Percentiles rank a stretch among this genome's conserved stretches.
These are phyloP conservation scores for Anastatus disparis DNA, from an alignment of 1,140 invertebrate species.

Conservation along the genomic window DNA sequence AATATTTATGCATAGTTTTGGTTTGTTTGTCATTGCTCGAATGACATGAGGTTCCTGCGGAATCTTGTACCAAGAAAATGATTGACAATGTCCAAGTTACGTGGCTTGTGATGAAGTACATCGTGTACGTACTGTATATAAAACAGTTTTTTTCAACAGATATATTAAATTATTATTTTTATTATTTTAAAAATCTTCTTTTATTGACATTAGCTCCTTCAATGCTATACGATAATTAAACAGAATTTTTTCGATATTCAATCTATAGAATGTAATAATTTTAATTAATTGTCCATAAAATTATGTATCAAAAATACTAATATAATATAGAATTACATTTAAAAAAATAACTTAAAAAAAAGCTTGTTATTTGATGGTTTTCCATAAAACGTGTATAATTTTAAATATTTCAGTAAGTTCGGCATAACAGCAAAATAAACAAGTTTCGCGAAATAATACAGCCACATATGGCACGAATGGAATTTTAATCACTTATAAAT, in stretches of 20 bases:
- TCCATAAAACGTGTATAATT: too few species aligned
- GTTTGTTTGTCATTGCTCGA: background rate
- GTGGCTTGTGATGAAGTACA: background rate
- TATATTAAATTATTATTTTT: constrained; percentile 6
- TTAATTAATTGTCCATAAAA: too few species aligned
- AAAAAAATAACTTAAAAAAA: background rate
- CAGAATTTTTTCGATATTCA: too few species aligned
- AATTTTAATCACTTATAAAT: constrained; percentile 38
- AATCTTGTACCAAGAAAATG: constrained; percentile 20
- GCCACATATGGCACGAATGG: constrained; percentile 21
- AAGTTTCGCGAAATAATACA: background rate
- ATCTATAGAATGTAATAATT: too few species aligned
- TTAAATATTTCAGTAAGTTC: background rate
- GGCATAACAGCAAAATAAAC: background rate
- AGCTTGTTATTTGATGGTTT: background rate
- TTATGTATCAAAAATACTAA: too few species aligned
- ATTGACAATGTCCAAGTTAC: constrained; percentile 10
- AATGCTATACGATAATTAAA: too few species aligned
- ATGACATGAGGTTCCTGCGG: background rate
- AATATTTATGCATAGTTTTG: too few species aligned
- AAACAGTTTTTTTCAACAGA: background rate
- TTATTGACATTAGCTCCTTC: too few species aligned
- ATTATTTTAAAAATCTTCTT: too few species aligned
- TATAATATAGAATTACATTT: too few species aligned
- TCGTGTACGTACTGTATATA: background rate